A percentile compares a stretch with the other conserved stretches of the same genome.
These are phyloP conservation scores for Heterohyrax brucei DNA, from an alignment of 2,797 vertebrate species.

Conservation along the genomic window DNA sequence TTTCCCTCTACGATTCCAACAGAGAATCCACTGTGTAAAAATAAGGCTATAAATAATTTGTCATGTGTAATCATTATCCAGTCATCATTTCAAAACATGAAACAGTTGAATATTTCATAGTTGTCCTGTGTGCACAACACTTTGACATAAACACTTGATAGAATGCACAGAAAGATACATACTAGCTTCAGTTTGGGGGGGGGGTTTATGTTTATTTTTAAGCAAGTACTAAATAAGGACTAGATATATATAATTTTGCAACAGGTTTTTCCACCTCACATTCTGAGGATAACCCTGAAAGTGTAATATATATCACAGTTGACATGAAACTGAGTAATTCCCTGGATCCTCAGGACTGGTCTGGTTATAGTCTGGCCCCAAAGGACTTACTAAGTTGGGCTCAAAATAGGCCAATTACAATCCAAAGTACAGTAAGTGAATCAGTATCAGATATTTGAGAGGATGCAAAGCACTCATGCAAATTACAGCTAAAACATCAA, in stretches of 20 bases:
- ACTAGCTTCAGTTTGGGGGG: not conserved
- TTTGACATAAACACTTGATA: constrained; percentile 3
- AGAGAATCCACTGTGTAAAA: constrained; percentile 79
- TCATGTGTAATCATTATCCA: constrained; percentile 83
- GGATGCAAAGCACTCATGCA: constrained; percentile 14
- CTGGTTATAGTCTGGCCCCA: not conserved
- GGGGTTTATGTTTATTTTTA: constrained; percentile 47
- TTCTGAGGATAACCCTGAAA: constrained; percentile 35
- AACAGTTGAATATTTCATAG: constrained; percentile 76
- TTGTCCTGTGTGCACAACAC: constrained; percentile 18
- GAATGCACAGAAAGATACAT: constrained; percentile 60
- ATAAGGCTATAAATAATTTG: constrained; percentile 86
- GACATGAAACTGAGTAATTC: constrained; percentile 42
- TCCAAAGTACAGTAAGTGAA: not conserved
- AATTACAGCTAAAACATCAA: constrained; percentile 52
- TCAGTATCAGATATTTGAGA: not conserved
- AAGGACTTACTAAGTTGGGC: constrained; percentile 32
- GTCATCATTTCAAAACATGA: constrained; percentile 83
- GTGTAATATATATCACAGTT: constrained; percentile 26
- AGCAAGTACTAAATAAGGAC: constrained; percentile 59
- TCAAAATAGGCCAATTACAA: not conserved
- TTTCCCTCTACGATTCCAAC: constrained; percentile 81
- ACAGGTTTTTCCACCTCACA: constrained; percentile 17
- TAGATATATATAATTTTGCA: constrained; percentile 48
- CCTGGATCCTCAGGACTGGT: not conserved